Base-by-base conservation (phyloP, 2,113 vertebrate species). In the Centropus unirufus region DNA sequence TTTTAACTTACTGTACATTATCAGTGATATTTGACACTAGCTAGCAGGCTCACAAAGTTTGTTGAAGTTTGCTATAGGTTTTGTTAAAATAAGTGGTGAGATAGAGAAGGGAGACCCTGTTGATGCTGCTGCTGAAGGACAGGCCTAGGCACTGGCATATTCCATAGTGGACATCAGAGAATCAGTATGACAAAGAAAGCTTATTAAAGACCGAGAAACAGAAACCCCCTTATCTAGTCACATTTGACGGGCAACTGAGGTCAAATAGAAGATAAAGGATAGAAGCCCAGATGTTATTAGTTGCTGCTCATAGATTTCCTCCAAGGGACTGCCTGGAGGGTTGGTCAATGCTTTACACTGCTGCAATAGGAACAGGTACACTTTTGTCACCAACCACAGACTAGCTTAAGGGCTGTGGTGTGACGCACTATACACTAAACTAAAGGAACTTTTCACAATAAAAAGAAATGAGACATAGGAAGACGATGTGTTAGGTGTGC, bases 351-450 rank as follows among this genome's bases (percentile, higher is more conserved):
- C 61, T 78, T 67, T 16, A 52, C 18, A 15, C 30, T 27, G 36
- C 34, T n/a, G 20, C 16, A 14, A 44, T 1, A 34, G 29, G 64
- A 49, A 62, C 44, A 72, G 32, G 30, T 27, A 42, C 52, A 55
- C 29, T 24, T 12, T 1, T 8, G 36, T 54, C 51, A 30, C 58
- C n/a, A 66, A 4, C 23, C 52, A 36, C 0, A 0, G 39, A 17
- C 64, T 87, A 26, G 29, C 63, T 29, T 61, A 42, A 36, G 40
- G 34, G 10, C 40, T 73, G 13, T 0, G 0, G 13, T n/a, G 10
- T 47, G 40, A 57, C 40, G 55, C 16, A 55, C 5, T n/a, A 24
- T 8, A 21, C 14, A 23, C 17, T 52, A 58, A 74, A 73, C 36
- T 6, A 39, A 73, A 62, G 73, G 40, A 14, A 68, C 42, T 12